Conservation (phyloP, 1,140 invertebrate genomes). For the Euwallacea fornicatus region DNA sequence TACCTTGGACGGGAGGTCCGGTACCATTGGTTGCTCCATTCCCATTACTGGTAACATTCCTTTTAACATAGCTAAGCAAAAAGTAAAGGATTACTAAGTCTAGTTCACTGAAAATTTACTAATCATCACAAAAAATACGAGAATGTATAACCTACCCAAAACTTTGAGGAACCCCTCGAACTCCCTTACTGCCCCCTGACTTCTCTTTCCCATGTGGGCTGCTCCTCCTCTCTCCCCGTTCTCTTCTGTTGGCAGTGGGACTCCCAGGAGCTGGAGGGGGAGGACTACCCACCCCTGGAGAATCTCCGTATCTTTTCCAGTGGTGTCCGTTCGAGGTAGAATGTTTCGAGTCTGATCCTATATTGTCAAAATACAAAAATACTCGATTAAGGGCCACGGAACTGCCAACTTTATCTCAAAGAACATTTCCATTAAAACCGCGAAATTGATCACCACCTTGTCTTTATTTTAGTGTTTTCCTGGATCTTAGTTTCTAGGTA, state of each 20-base stretch:
- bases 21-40: slow-evolving; percentile 47
- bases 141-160: slow-evolving; percentile 26
- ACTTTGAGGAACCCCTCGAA: slow-evolving; percentile 55
- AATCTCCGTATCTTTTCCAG: slow-evolving; percentile 55
- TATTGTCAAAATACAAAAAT: background rate
- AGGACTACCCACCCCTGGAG: slow-evolving; percentile 57
- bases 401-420: too few relatives aligned
- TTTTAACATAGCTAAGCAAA: slow-evolving; percentile 16
- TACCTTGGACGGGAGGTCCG: slow-evolving; percentile 35
- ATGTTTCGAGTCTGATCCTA: slow-evolving; percentile 18
- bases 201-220: slow-evolving; percentile 53
- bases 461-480: too few relatives aligned
- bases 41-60: slow-evolving; percentile 43
- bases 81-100: background rate
- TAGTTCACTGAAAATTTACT: background rate
- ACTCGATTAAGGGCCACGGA: too few relatives aligned
- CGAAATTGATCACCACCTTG: too few relatives aligned
- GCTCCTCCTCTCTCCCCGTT: slow-evolving; percentile 46
- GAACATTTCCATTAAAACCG: too few relatives aligned
- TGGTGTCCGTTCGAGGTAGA: slow-evolving; percentile 26
- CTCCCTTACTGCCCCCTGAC: slow-evolving; percentile 28
- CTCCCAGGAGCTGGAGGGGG: slow-evolving; percentile 54
- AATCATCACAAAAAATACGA: background rate
- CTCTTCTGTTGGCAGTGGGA: slow-evolving; percentile 54
- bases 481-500: background rate